Percentiles rank a stretch among this genome's conserved stretches.
These are phyloP conservation scores for Drosophila gaucha DNA, from an alignment of 2,888 invertebrate genomes.

Conservation along the genomic window DNA sequence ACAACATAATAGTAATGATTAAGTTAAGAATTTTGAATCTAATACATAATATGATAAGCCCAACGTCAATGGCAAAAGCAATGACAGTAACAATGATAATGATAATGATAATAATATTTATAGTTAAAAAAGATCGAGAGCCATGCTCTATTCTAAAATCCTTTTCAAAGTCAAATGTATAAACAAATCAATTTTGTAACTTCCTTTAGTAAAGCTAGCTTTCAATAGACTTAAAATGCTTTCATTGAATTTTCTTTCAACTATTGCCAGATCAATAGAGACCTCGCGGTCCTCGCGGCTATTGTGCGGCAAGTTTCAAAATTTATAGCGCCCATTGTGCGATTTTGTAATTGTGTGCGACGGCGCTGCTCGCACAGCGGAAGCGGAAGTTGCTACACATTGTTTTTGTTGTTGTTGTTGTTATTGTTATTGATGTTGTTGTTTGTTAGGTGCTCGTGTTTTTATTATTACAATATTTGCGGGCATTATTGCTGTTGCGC, in stretches of 20 bases:
- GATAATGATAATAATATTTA: too few species aligned
- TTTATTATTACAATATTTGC: slow-evolving; percentile 65
- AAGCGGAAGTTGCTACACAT: slow-evolving; percentile 70
- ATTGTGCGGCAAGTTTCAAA: slow-evolving; percentile 8
- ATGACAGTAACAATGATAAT: too few species aligned
- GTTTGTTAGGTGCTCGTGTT: slow-evolving; percentile 67
- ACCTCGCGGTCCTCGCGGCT: not conserved
- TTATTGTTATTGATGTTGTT: slow-evolving; percentile 26
- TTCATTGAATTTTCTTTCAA: not conserved
- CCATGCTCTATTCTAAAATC: too few species aligned
- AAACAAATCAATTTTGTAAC: too few species aligned
- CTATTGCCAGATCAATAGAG: not conserved
- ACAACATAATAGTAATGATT: too few species aligned
- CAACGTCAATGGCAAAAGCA: too few species aligned
- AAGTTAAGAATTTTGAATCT: too few species aligned
- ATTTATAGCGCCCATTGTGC: slow-evolving; percentile 34
- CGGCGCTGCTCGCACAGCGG: slow-evolving; percentile 40
- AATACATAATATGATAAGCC: too few species aligned
- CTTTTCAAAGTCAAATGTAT: too few species aligned
- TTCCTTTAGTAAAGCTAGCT: not conserved
- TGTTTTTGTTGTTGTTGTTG: slow-evolving; percentile 40
- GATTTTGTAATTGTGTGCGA: slow-evolving; percentile 40
- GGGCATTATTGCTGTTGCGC: slow-evolving; percentile 53
- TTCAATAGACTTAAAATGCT: not conserved
- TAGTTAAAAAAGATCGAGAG: too few species aligned